Evolutionary conservation across 2,797 vertebrate genomes (phyloP).

Genomic region (Rallus crepitans): DNA sequence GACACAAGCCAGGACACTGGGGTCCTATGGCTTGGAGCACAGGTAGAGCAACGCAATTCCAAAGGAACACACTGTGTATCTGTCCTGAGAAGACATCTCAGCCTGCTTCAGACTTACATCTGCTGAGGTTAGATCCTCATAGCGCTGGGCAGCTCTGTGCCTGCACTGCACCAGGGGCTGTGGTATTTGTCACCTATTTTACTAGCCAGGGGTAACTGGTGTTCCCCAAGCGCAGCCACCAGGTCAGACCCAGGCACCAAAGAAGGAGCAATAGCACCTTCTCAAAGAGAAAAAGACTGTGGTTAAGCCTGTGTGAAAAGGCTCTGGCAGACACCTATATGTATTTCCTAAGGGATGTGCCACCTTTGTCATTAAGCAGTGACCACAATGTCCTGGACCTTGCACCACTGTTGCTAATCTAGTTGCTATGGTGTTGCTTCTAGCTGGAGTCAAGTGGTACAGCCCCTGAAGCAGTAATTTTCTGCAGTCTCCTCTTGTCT

Average conservation of each 20-base stretch:
- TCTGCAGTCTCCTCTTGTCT: neutral
- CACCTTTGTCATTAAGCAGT: neutral
- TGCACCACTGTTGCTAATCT: neutral
- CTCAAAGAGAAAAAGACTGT: neutral
- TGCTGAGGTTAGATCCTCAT: neutral
- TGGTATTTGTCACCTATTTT: neutral
- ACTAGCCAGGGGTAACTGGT: neutral
- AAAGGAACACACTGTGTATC: neutral
- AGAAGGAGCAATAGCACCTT: neutral
- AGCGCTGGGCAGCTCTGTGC: neutral
- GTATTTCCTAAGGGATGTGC: neutral
- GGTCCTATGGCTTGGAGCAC: neutral
- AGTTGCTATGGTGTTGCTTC: neutral
- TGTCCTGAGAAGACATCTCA: neutral
- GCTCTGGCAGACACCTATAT: neutral
- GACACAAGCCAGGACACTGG: slow-evolving; percentile 24
- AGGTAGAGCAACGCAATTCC: neutral
- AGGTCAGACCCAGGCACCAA: neutral
- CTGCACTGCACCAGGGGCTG: neutral
- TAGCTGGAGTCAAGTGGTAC: neutral
- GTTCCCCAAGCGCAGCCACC: neutral
- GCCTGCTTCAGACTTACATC: neutral
- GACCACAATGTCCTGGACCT: rapidly evolving
- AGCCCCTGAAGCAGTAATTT: neutral
- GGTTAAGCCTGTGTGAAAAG: neutral